phyloP scores from a whole-genome alignment of 1,140 invertebrate species.

The Caenorhabditis briggsae region DNA sequence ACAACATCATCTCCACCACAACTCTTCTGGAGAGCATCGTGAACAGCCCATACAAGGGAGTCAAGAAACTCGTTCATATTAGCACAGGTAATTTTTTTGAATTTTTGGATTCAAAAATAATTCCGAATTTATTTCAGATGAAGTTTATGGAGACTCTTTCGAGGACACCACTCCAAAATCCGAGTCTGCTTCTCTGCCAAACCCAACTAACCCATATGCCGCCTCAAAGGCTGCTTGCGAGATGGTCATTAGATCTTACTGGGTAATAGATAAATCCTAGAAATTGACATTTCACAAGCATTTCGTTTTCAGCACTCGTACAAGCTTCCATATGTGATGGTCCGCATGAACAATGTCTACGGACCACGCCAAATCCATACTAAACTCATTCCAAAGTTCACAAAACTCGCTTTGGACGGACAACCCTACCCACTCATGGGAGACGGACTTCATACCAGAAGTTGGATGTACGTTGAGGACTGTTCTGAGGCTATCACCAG shows the following conservation, averaged over 20 bases:
- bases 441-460: conserved; percentile 75
- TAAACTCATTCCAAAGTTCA: conserved; percentile 78
- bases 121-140: conserved; percentile 69
- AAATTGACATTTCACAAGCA: not conserved
- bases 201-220: conserved; percentile 78
- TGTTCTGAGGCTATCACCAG: conserved; percentile 76
- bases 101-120: not conserved
- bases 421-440: conserved; percentile 78
- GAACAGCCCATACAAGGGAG: conserved; percentile 60
- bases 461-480: conserved; percentile 78
- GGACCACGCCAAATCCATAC: conserved; percentile 77
- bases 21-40: conserved; percentile 74
- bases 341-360: conserved; percentile 78
- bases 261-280: conserved; percentile 62
- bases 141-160: conserved; percentile 76
- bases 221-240: conserved; percentile 77
- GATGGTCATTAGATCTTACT: conserved; percentile 73
- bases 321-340: conserved; percentile 78
- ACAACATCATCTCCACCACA: conserved; percentile 77
- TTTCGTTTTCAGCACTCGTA: conserved; percentile 76
- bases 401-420: conserved; percentile 74
- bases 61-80: conserved; percentile 76
- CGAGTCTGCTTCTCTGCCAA: conserved; percentile 69
- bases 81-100: conserved; percentile 75
- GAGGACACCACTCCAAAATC: conserved; percentile 73